Base-by-base conservation (phyloP, 2,797 vertebrate genomes). In the Erpetoichthys calabaricus region DNA sequence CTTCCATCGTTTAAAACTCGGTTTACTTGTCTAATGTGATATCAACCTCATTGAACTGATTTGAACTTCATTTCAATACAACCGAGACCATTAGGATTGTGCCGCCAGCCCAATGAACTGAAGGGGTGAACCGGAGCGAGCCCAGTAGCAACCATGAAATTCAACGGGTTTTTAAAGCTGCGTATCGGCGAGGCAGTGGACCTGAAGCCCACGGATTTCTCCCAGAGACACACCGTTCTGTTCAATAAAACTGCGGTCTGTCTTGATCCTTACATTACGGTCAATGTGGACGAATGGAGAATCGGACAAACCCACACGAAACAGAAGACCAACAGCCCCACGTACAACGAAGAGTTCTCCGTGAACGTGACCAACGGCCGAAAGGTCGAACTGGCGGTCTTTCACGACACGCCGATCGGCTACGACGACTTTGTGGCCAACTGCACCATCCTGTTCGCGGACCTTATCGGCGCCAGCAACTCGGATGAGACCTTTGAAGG, bases 401-500 rank as follows among this genome's bases (percentile, higher is more conserved):
- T 99, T 71, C 90, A 98, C 55, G 93, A 94, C 65, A 92, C 93
- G 5, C 90, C 92, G 2, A 88, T 99, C 51, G 94, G 94, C 9
- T 97, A 98, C 51, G 95, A 99, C 56, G 91, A 97, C 82, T 99
- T 99, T 6, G 94, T 99, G 71, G 94, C 94, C 64, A 95, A 97
- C 77, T 98, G 93, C 73, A 89, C 75, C 47, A 74, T 98, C 61
- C 83, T 79, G 60, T 94, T 99, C 66, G 89, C 89, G 41, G 92
- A 97, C 57, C 77, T 97, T 51, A 73, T 94, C 58, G 83, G 88
- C 55, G 85, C 73, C 5, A 66, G 84, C 3, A 90, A 89, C 67
- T 63, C 81, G 3, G 82, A 80, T 2, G 87, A 93, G 65, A 84
- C 73, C 7, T 96, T 92, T 53, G 92, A 97, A 60, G 90, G 90